Base-by-base conservation (phyloP, 1,140 invertebrate genomes). In the Parasteatoda tepidariorum region DNA sequence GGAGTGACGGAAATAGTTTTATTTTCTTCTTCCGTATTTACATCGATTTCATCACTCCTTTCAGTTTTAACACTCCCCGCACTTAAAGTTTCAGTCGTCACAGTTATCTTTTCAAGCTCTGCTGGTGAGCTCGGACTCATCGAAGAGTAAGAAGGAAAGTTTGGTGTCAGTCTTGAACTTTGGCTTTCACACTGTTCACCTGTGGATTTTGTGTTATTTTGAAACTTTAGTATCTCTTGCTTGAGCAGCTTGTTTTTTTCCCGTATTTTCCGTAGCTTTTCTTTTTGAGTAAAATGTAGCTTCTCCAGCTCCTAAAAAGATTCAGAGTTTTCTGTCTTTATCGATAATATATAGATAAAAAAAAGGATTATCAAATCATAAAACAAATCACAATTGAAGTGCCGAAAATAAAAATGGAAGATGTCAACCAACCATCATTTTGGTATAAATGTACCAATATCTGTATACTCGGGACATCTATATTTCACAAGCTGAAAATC, bases 301-400 rank as follows among this genome's bases (percentile, higher is more conserved):
- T 74, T 83, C 34, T 83, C 81, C 28, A 83, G 38, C 68, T 83
- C 81, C 81, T 83, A 24, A 5, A 83, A 74, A 26, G 6, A 31
- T n/a, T n/a, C n/a, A n/a, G n/a, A n/a, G n/a, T n/a, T n/a, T n/a
- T n/a, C n/a, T n/a, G n/a, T n/a, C n/a, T n/a, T n/a, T n/a, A n/a
- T n/a, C n/a, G n/a, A n/a, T n/a, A n/a, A n/a, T n/a, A n/a, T n/a
- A n/a, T n/a, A n/a, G n/a, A n/a, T n/a, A n/a, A n/a, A n/a, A n/a
- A n/a, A n/a, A n/a, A n/a, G n/a, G n/a, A n/a, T n/a, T n/a, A n/a
- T n/a, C n/a, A n/a, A n/a, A n/a, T n/a, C n/a, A n/a, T n/a, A n/a
- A n/a, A n/a, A n/a, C n/a, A n/a, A n/a, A n/a, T n/a, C n/a, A n/a
- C n/a, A n/a, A n/a, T n/a, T n/a, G n/a, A n/a, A n/a, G n/a, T n/a